These are phyloP conservation scores for Ifrita kowaldi DNA, from an alignment of 2,113 vertebrate species.

Conservation along the genomic window DNA sequence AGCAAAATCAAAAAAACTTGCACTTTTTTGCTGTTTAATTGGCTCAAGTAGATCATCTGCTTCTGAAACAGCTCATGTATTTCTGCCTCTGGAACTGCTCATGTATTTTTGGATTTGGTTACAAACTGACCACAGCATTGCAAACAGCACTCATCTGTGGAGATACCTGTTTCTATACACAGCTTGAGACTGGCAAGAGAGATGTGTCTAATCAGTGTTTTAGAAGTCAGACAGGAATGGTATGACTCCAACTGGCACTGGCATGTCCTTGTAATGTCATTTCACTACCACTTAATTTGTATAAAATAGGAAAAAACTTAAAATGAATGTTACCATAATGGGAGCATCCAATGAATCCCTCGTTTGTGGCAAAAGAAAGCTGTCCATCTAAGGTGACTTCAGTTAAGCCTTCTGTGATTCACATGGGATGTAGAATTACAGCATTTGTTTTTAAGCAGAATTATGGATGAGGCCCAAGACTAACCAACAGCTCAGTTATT, in stretches of 20 bases:
- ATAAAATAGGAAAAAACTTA: not conserved
- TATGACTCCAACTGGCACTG: not conserved
- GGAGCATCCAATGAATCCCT: not conserved
- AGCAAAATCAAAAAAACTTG: no score
- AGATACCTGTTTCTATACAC: not conserved
- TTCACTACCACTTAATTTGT: not conserved
- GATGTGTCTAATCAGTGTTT: not conserved
- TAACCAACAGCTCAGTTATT: slow-evolving; percentile 40
- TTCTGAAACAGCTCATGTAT: not conserved
- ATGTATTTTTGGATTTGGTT: not conserved
- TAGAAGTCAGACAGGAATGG: not conserved
- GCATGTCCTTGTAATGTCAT: not conserved
- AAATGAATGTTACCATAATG: not conserved
- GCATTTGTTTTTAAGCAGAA: slow-evolving; percentile 25
- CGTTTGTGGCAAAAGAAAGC: not conserved
- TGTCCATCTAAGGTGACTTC: not conserved
- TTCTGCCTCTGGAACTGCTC: not conserved
- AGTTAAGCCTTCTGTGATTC: not conserved
- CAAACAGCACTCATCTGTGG: not conserved
- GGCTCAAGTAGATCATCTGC: not conserved
- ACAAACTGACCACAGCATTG: not conserved
- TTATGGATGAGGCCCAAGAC: slow-evolving; percentile 34
- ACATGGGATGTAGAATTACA: not conserved
- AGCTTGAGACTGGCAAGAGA: not conserved
- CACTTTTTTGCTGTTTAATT: not conserved